These are phyloP conservation scores for Lithobates pipiens DNA, from an alignment of 2,797 vertebrate genomes.

Conservation along the genomic window DNA sequence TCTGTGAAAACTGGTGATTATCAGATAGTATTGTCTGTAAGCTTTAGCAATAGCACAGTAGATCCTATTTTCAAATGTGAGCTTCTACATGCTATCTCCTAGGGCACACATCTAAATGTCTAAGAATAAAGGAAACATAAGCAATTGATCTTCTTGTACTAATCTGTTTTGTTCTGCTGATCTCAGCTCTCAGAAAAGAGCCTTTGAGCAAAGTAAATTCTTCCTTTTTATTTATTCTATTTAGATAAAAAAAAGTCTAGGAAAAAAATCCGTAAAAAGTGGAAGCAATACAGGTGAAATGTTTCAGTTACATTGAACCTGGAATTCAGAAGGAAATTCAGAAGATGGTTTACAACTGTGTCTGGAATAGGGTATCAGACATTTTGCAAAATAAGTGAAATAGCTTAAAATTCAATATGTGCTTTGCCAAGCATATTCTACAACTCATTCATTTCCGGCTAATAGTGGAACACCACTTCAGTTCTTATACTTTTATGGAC, in stretches of 20 bases:
- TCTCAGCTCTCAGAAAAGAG: slow-evolving; percentile 52
- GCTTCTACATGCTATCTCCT: slow-evolving; percentile 41
- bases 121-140: slow-evolving; percentile 61
- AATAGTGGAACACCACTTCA: too few relatives aligned
- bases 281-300: slow-evolving; percentile 31
- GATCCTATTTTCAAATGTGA: slow-evolving; percentile 57
- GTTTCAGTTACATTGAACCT: slow-evolving; percentile 31
- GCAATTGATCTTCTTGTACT: slow-evolving; percentile 59
- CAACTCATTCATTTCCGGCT: too few relatives aligned
- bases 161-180: slow-evolving; percentile 60
- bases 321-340: slow-evolving; percentile 5
- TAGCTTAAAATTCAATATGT: too few relatives aligned
- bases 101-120: slow-evolving; percentile 57
- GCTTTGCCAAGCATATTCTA: too few relatives aligned
- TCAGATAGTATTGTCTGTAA: slow-evolving; percentile 57
- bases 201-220: slow-evolving; percentile 39
- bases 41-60: slow-evolving; percentile 51
- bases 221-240: slow-evolving; percentile 59
- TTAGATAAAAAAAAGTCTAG: slow-evolving; percentile 37
- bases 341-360: slow-evolving; percentile 25
- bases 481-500: too few relatives aligned
- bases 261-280: slow-evolving; percentile 49
- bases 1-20: slow-evolving; percentile 40
- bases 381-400: too few relatives aligned
- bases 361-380: not conserved